Evolutionary conservation across 2,888 invertebrate species (phyloP).

Genomic region (Aphodius granarius): DNA sequence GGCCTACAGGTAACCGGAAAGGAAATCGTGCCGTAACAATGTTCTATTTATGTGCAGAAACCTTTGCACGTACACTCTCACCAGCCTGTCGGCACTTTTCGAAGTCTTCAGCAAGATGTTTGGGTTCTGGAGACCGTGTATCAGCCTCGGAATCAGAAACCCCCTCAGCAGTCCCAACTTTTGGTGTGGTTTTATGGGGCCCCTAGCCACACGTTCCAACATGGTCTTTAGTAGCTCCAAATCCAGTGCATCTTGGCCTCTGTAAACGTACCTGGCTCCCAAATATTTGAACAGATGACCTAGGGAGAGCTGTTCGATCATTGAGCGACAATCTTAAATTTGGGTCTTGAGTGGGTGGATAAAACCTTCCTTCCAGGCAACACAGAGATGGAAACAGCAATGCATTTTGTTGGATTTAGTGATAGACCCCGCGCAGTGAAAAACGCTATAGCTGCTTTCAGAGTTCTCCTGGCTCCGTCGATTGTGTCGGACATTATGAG

Average conservation of each 20-base stretch:
- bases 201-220: not conserved
- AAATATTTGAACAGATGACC: slow-evolving; percentile 19
- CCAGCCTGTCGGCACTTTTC: slow-evolving; percentile 9
- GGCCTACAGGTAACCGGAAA: no score
- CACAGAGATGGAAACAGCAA: slow-evolving; percentile 26
- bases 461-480: slow-evolving; percentile 4
- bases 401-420: slow-evolving; percentile 26
- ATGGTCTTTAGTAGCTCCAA: not conserved
- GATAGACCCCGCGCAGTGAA: slow-evolving; percentile 21
- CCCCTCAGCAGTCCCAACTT: not conserved
- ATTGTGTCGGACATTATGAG: slow-evolving; percentile 21
- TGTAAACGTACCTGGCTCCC: slow-evolving; percentile 5
- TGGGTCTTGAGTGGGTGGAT: slow-evolving; percentile 18
- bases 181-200: slow-evolving; percentile 17
- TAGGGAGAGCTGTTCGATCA: slow-evolving; percentile 18
- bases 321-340: slow-evolving; percentile 15
- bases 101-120: slow-evolving; percentile 10
- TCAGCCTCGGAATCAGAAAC: slow-evolving; percentile 1
- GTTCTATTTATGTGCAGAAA: no score
- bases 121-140: not conserved
- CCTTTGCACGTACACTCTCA: no score
- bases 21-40: no score
- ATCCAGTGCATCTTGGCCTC: not conserved
- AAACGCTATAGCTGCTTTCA: slow-evolving; percentile 23
- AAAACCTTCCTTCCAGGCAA: slow-evolving; percentile 29